Conservation (phyloP, 2,888 invertebrate genomes). For the Leucozona laternaria region DNA sequence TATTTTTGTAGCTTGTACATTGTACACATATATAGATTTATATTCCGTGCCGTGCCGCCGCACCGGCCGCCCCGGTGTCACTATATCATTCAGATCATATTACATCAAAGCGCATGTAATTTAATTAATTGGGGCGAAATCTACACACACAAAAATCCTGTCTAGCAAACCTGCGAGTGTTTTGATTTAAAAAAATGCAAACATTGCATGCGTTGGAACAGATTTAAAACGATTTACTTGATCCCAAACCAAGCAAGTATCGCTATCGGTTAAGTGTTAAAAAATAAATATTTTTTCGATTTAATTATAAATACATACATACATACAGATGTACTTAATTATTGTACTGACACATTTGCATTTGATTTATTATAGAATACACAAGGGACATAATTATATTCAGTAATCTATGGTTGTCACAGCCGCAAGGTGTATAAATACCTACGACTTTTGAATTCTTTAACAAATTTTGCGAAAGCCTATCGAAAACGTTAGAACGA, state of each 20-base stretch:
- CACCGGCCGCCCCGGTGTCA: constrained; percentile 44
- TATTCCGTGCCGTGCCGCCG: too few species aligned
- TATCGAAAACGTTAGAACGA: constrained; percentile 33
- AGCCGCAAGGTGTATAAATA: constrained; percentile 23
- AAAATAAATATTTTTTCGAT: neutral
- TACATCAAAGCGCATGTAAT: constrained; percentile 34
- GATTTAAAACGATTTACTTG: constrained; percentile 8
- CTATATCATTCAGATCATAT: constrained; percentile 31
- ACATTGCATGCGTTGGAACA: constrained; percentile 18
- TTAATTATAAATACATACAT: neutral
- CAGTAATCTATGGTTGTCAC: constrained; percentile 21
- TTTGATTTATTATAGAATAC: constrained; percentile 43
- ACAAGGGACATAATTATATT: constrained; percentile 6
- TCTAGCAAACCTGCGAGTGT: constrained; percentile 31
- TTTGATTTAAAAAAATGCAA: constrained; percentile 23
- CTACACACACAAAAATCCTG: constrained; percentile 44
- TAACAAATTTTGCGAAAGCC: constrained; percentile 33
- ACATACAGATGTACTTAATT: neutral
- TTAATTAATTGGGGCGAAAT: constrained; percentile 35
- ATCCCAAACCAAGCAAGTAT: constrained; percentile 44
- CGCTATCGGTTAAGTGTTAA: constrained; percentile 47
- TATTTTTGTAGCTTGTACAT: neutral
- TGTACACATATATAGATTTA: neutral
- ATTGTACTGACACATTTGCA: constrained; percentile 34
- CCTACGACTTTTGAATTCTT: constrained; percentile 28